Conservation (phyloP, 2,113 vertebrate genomes). For the Prolemur simus region DNA sequence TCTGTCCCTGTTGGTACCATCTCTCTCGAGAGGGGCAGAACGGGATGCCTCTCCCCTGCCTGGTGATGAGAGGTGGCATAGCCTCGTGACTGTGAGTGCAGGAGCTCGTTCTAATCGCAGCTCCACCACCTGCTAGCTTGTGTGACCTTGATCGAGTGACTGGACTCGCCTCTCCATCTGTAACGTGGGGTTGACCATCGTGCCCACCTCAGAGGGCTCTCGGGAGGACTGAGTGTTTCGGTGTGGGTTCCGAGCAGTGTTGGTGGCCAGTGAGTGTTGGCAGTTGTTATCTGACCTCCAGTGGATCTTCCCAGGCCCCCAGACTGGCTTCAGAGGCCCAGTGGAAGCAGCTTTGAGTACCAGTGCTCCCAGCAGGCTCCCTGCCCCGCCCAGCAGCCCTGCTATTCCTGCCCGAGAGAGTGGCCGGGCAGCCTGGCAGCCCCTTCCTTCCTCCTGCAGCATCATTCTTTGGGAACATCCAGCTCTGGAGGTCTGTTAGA, state of each 20-base stretch:
- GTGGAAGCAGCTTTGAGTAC: background rate
- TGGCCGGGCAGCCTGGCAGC: background rate
- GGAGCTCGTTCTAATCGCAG: background rate
- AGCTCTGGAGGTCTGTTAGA: background rate
- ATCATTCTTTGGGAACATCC: background rate
- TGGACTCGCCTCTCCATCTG: accelerated
- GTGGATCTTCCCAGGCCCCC: no score
- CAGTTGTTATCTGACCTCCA: background rate
- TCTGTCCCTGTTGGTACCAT: no score
- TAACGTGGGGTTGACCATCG: background rate
- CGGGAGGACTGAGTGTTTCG: background rate
- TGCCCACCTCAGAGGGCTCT: background rate
- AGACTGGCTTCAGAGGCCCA: background rate
- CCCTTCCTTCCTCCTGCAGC: background rate
- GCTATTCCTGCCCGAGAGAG: background rate
- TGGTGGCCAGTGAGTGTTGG: background rate
- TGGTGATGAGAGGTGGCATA: background rate
- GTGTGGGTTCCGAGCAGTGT: accelerated
- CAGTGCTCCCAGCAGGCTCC: background rate
- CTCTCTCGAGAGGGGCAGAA: background rate
- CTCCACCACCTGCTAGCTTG: background rate
- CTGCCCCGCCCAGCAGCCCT: background rate
- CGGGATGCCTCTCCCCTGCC: background rate
- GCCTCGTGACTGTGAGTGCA: no score
- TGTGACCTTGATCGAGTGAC: background rate